Base-by-base conservation (phyloP, 2,888 invertebrate species). In the Camponotus fellah region DNA sequence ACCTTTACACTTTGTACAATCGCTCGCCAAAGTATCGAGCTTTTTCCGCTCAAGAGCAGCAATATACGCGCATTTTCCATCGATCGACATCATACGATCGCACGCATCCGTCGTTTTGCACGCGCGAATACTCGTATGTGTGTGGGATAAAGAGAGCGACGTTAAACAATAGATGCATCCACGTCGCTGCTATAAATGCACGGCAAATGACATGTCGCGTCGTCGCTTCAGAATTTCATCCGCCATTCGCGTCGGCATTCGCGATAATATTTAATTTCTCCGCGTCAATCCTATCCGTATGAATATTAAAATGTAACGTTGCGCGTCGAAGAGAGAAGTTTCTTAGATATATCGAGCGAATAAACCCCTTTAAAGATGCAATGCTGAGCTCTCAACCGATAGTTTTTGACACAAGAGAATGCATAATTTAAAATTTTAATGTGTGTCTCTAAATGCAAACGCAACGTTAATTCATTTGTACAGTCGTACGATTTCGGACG, bases 211-310 rank as follows among this genome's bases (percentile, higher is more conserved):
- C 79, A 80, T 17, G 60, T 68, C 68, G 40, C 66, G 66, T 66
- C 69, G 79, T 69, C 46, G 69, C 71, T 66, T 60, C 21, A 71
- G 46, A 71, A 80, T 77, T 77, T 77, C 34, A 37, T 46, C 10
- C 69, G 69, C 14, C 68, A 32, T n/a, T 56, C 76, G 8, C 40
- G 14, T 34, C 60, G 40, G 53, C 49, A 53, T 14, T 26, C 49
- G 60, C 71, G 71, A 80, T 80, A 69, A 80, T 80, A 80, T 80
- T 80, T 80, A 80, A 80, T 80, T 80, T 80, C 79, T 26, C 43
- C 58, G 12, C 69, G 69, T 79, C 46, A 71, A 34, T 21, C 53
- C 46, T 46, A 10, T 43, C 49, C 21, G 14, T 34, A 21, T 14
- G 9, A 12, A 26, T 26, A 40, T 37, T n/a, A 56, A 77, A 77